These are phyloP conservation scores for Cybosia mesomella DNA, from an alignment of 2,888 invertebrate genomes.

Conservation along the genomic window DNA sequence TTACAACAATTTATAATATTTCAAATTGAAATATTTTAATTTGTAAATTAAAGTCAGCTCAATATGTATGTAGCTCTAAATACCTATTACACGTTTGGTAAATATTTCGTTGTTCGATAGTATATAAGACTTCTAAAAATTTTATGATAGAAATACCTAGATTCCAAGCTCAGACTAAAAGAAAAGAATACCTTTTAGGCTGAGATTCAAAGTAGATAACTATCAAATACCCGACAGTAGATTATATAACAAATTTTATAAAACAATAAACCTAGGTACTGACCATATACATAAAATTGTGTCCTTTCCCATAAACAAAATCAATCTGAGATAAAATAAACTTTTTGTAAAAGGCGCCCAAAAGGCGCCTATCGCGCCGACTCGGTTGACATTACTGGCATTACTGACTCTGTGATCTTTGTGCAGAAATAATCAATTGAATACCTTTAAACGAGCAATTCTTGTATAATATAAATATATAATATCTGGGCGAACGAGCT, in stretches of 20 bases:
- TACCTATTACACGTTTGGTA: too few relatives aligned
- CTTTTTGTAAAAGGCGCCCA: conserved; percentile 7
- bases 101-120: too few relatives aligned
- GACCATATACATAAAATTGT: neutral
- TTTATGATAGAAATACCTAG: neutral
- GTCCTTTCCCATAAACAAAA: neutral
- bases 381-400: neutral
- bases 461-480: too few relatives aligned
- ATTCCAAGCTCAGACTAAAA: neutral
- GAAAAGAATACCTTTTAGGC: too few relatives aligned
- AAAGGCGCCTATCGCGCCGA: neutral
- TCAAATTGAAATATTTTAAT: too few relatives aligned
- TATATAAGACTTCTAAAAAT: neutral
- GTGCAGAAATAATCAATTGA: neutral
- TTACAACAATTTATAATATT: too few relatives aligned
- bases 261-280: neutral
- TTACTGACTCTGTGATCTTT: neutral
- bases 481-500: too few relatives aligned
- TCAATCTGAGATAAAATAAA: neutral
- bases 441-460: too few relatives aligned
- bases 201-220: too few relatives aligned
- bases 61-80: neutral
- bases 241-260: neutral
- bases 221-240: neutral
- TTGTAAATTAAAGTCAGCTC: too few relatives aligned